Evolutionary conservation across 2,888 invertebrate genomes (phyloP).

Genomic region (Anorthoa munda): DNA sequence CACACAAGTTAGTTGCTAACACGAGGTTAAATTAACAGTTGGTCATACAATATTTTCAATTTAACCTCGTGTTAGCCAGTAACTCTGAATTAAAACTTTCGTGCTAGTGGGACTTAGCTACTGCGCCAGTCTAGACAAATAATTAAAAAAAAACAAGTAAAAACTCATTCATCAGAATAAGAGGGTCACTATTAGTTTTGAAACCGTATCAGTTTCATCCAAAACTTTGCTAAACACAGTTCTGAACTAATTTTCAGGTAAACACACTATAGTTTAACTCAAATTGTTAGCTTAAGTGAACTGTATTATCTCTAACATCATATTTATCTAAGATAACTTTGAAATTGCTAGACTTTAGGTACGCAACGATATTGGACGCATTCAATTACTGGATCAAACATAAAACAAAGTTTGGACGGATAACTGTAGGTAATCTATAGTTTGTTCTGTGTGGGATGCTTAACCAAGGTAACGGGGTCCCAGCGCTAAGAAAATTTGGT

Average conservation of each 20-base stretch:
- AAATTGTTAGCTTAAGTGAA: conserved; percentile 31
- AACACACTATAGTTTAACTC: conserved; percentile 12
- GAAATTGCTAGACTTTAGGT: conserved; percentile 11
- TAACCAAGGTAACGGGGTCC: not conserved
- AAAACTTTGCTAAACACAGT: not conserved
- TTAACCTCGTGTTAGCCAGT: too few species aligned
- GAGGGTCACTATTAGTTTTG: too few species aligned
- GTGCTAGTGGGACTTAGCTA: too few species aligned
- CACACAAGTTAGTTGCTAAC: too few species aligned
- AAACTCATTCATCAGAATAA: too few species aligned
- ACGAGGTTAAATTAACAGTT: too few species aligned
- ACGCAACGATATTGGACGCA: not conserved
- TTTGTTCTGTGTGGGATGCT: conserved; percentile 6
- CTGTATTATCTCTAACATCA: conserved; percentile 31
- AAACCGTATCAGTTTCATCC: not conserved
- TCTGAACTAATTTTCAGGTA: conserved; percentile 8
- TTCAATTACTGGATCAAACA: conserved; percentile 7
- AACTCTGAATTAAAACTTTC: too few species aligned
- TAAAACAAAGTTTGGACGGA: conserved; percentile 16
- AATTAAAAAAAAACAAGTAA: too few species aligned
- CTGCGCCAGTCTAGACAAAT: too few species aligned
- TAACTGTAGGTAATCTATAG: not conserved
- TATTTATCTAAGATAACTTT: conserved; percentile 31
- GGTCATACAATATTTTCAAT: too few species aligned
- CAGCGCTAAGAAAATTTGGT: too few species aligned